Percentiles rank a stretch among this genome's conserved stretches.
These are phyloP conservation scores for Leucoraja erinaceus DNA, from an alignment of 2,113 vertebrate species.

Conservation along the genomic window DNA sequence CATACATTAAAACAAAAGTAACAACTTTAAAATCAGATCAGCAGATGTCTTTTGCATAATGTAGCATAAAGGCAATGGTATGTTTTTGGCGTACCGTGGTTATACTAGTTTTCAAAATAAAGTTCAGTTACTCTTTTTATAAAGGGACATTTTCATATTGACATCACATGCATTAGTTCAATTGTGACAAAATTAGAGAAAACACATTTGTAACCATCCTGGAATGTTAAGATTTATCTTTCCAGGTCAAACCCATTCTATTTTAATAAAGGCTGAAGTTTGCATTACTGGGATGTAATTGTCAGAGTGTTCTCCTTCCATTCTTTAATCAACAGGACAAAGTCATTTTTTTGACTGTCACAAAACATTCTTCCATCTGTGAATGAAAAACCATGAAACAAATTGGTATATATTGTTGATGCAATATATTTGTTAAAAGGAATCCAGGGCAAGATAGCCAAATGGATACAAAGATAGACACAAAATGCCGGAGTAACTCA, in stretches of 20 bases:
- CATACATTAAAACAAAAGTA: background rate
- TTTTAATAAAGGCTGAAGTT: constrained; percentile 17
- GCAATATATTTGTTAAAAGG: background rate
- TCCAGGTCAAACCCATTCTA: background rate
- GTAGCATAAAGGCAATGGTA: background rate
- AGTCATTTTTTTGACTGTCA: background rate
- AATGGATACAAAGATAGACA: too few relatives aligned
- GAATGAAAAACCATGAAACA: constrained; percentile 12
- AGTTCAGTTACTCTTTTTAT: background rate
- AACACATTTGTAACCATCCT: background rate
- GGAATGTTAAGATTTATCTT: background rate
- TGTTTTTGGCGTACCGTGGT: background rate
- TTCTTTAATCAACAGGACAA: background rate
- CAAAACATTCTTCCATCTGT: background rate
- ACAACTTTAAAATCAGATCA: background rate
- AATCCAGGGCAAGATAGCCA: background rate
- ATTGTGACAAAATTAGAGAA: background rate
- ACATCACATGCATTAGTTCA: background rate
- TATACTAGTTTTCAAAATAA: constrained; percentile 20
- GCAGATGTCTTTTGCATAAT: background rate
- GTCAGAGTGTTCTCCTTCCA: background rate
- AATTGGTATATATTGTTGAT: background rate
- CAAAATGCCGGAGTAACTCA: too few relatives aligned
- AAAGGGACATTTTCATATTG: background rate
- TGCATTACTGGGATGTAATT: background rate